Base-by-base conservation (phyloP, 2,888 invertebrate genomes). In the Synanthedon tipuliformis region DNA sequence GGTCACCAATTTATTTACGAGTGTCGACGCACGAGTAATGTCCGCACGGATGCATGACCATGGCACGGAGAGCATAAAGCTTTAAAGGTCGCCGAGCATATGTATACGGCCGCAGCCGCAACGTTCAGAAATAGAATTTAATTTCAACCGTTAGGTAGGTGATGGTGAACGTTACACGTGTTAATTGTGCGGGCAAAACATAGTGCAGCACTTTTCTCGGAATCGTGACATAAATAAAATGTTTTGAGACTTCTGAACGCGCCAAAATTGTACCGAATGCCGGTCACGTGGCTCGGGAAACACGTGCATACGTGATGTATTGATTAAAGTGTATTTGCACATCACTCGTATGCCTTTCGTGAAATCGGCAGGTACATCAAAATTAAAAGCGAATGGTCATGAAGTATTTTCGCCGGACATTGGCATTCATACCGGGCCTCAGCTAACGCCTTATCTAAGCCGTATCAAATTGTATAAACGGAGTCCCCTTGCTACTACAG, bases 1-100 rank as follows among this genome's bases (percentile, higher is more conserved):
- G 45, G 45, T 45, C 45, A 45, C 45, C 34, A 45, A 13, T 45
- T 45, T 45, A 45, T 45, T 45, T 45, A 15, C 45, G 15, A 45
- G 13, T 45, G 12, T 15, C 45, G 45, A 45, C 45, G 45, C 45
- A 45, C 45, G 45, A 45, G 45, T 45, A 15, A 45, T 13, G 45
- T 45, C 45, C 45, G 45, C 15, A n/a, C 45, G 15, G 45, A 45
- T 45, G 45, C 45, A 45, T 45, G 45, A 45, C 45, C 45, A 45
- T 45, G 45, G 45, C 45, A n/a, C 13, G 45, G 45, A 45, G 45
- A 45, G 45, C 45, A 52, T 50, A n/a, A 50, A 41, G 50, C 41
- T 41, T 7, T 53, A 53, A 53, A 53, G 52, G 52, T 53, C 52
- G 41, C 13, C 50, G 52, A 41, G 52, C 52, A 34, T n/a, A n/a